Conservation (phyloP, 2,888 invertebrate genomes). For the Lasioglossum malachurum region DNA sequence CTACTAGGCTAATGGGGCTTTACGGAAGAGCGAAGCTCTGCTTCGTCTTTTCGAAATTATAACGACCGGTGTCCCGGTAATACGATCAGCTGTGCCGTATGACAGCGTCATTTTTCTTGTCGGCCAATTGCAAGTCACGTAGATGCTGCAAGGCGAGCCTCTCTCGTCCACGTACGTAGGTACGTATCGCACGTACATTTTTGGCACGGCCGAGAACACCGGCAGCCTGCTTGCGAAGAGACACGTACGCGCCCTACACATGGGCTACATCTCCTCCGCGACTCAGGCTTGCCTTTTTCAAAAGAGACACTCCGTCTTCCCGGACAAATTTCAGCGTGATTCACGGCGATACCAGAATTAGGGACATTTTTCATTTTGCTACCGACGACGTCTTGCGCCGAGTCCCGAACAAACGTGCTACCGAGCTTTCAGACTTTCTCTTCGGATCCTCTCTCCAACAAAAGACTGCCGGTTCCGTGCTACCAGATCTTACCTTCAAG, state of each 20-base stretch:
- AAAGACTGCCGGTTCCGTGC: constrained; percentile 26
- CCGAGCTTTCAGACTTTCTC: constrained; percentile 20
- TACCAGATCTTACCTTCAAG: background rate
- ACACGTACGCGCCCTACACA: constrained; percentile 63
- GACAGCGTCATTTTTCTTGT: constrained; percentile 72
- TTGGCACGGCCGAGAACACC: constrained; percentile 63
- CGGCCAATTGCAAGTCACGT: constrained; percentile 78
- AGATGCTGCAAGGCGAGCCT: constrained; percentile 67
- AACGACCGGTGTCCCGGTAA: constrained; percentile 64
- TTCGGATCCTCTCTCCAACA: constrained; percentile 20
- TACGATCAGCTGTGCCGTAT: constrained; percentile 74
- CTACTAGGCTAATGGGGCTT: background rate
- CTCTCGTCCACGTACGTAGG: constrained; percentile 39
- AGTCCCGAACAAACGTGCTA: constrained; percentile 31
- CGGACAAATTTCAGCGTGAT: constrained; percentile 63
- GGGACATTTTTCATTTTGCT: constrained; percentile 52
- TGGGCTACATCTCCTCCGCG: constrained; percentile 57
- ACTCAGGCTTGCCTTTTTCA: constrained; percentile 39
- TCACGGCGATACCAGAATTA: constrained; percentile 56
- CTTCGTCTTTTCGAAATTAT: constrained; percentile 58
- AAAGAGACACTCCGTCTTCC: constrained; percentile 28
- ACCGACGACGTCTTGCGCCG: constrained; percentile 23
- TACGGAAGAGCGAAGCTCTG: background rate
- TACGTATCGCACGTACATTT: constrained; percentile 70
- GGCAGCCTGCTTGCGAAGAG: constrained; percentile 46